Evolutionary conservation across 2,888 invertebrate species (phyloP).

Genomic region (Bruchidius siliquastri): DNA sequence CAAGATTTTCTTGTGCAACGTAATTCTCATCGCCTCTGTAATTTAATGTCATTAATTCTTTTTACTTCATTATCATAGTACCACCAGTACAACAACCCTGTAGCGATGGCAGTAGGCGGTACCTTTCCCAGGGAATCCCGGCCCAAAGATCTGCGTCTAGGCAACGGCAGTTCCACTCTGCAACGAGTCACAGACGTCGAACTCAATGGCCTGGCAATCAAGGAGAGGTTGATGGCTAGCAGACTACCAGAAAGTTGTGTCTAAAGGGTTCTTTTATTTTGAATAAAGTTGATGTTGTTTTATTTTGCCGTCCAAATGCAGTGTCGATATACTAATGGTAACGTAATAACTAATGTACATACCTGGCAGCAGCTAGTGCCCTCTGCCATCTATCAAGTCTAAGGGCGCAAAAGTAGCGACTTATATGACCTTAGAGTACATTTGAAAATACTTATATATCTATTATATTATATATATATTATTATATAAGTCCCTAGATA

Average conservation of each 20-base stretch:
- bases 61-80: constrained; percentile 32
- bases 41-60: neutral
- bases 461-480: no score
- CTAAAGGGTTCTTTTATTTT: constrained; percentile 46
- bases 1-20: no score
- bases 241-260: constrained; percentile 86
- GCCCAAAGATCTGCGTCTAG: constrained; percentile 47
- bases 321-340: neutral
- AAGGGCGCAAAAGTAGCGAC: no score
- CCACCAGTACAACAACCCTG: constrained; percentile 52
- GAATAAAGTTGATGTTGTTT: neutral
- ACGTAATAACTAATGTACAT: no score
- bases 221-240: constrained; percentile 80
- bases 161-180: constrained; percentile 50
- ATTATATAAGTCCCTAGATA: no score
- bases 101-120: constrained; percentile 48
- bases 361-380: no score
- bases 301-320: constrained; percentile 24
- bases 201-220: constrained; percentile 80
- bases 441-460: no score
- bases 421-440: no score
- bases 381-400: no score
- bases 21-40: neutral
- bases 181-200: constrained; percentile 46
- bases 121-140: constrained; percentile 57